Base-by-base conservation (phyloP, 2,113 vertebrate species). In the Nycticebus coucang region DNA sequence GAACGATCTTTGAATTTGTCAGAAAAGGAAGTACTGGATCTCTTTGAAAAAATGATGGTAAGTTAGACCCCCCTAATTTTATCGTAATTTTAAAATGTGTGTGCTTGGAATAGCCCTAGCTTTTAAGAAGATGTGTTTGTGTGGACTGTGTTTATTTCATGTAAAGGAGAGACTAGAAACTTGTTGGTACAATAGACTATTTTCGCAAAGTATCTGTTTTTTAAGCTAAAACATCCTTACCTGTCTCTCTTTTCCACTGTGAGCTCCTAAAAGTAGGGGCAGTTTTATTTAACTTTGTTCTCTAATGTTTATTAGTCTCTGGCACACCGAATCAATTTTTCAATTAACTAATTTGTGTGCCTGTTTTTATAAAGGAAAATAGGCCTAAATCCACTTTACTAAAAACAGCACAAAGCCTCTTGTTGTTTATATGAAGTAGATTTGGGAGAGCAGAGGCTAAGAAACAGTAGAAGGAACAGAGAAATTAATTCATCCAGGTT, bases 1-100 rank as follows among this genome's bases (percentile, higher is more conserved):
- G 99, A 99, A 33, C 98, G 99, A 84, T 99, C 99, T 96, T 98
- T 99, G 98, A 99, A 99, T 97, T 99, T 99, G 93, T 99, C 99
- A 1, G 99, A 99, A 97, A 99, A 99, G 95, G 99, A 99, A 99
- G 99, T 99, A 74, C 98, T 99, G 97, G 99, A 99, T 98, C 99
- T 99, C 81, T 99, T 99, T 97, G 99, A 99, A 97, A 99, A 99
- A 98, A 99, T 99, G 99, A 99, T 99, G 99, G 99, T 99, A 97
- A 99, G 99, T 92, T 41, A 69, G 15, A 93, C 4, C 19, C 4
- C 19, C 69, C 69, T 97, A 53, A 86, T 95, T 93, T 96, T 86
- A 28, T 80, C 96, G 64, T 87, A 68, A 74, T 96, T 95, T 93
- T 69, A 77, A 94, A 94, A 55, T 85, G n/a, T 33, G 3, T 66